phyloP scores from a whole-genome alignment of 1,140 invertebrate genomes.

The Thaumatotibia leucotreta region DNA sequence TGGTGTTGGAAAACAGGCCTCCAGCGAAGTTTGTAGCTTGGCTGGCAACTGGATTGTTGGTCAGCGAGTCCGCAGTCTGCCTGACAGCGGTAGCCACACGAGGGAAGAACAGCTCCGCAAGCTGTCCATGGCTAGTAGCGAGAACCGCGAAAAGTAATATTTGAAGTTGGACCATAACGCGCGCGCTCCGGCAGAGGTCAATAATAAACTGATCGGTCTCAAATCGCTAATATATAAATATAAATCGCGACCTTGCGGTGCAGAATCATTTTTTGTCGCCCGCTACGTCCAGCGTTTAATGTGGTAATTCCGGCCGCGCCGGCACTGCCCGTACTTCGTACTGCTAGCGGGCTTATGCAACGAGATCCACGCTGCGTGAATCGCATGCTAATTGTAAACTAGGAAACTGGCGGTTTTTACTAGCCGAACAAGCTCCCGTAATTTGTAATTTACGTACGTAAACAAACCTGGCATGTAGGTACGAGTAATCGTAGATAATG shows the following conservation, averaged over 20 bases:
- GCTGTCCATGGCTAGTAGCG: slow-evolving; percentile 14
- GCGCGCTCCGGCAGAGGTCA: slow-evolving; percentile 4
- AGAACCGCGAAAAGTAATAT: neutral
- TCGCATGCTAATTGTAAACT: neutral
- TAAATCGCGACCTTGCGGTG: neutral
- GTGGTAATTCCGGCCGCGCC: neutral
- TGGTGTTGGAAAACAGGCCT: slow-evolving; percentile 14
- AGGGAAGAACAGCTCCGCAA: slow-evolving; percentile 14
- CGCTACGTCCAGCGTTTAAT: neutral
- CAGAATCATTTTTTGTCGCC: neutral
- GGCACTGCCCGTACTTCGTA: neutral
- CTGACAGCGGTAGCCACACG: slow-evolving; percentile 7
- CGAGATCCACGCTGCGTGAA: neutral
- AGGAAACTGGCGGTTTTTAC: neutral
- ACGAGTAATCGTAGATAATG: too few species aligned
- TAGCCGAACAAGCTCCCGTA: neutral
- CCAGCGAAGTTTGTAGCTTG: slow-evolving; percentile 17
- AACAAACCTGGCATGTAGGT: too few species aligned
- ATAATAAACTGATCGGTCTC: slow-evolving; percentile 1
- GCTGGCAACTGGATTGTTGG: slow-evolving; percentile 21
- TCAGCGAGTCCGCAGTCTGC: slow-evolving; percentile 13
- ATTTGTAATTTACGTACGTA: too few species aligned
- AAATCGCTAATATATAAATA: neutral
- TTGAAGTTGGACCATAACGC: neutral
- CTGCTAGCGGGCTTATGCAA: neutral